Conservation (phyloP, 1,140 invertebrate species). For the Spodoptera frugiperda region DNA sequence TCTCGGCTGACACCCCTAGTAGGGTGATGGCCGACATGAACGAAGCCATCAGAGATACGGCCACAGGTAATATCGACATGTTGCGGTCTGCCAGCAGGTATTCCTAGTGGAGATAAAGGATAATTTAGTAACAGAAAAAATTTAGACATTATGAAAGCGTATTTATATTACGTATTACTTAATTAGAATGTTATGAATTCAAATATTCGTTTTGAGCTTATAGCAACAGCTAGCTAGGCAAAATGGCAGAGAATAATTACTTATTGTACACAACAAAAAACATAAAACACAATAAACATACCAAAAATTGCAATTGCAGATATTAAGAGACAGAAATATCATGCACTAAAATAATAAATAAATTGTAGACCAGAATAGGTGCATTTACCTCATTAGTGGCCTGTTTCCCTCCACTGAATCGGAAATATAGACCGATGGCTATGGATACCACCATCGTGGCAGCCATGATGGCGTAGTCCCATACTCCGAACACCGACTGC, state of each 20-base stretch:
- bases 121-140: not conserved
- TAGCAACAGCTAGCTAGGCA: not conserved
- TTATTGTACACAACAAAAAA: too few relatives aligned
- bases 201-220: not conserved
- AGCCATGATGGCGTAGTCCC: slow-evolving; percentile 83
- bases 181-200: too few relatives aligned
- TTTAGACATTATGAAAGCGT: not conserved
- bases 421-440: slow-evolving; percentile 81
- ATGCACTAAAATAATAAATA: too few relatives aligned
- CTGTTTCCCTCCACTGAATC: slow-evolving; percentile 94
- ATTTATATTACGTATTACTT: not conserved
- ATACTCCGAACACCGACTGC: slow-evolving; percentile 70
- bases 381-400: slow-evolving; percentile 91
- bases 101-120: slow-evolving; percentile 87
- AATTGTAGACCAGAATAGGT: not conserved
- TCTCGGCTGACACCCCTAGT: slow-evolving; percentile 95
- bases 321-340: too few relatives aligned
- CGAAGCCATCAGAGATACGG: slow-evolving; percentile 95
- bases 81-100: slow-evolving; percentile 93
- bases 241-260: too few relatives aligned
- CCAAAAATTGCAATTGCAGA: too few relatives aligned
- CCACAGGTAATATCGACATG: slow-evolving; percentile 92
- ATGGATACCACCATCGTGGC: slow-evolving; percentile 79
- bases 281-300: too few relatives aligned
- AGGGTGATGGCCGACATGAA: slow-evolving; percentile 98